Percentiles rank a stretch among this genome's conserved stretches.
Evolutionary conservation across 1,140 invertebrate species (phyloP).

Genomic region (Trachelipus rathkii): DNA sequence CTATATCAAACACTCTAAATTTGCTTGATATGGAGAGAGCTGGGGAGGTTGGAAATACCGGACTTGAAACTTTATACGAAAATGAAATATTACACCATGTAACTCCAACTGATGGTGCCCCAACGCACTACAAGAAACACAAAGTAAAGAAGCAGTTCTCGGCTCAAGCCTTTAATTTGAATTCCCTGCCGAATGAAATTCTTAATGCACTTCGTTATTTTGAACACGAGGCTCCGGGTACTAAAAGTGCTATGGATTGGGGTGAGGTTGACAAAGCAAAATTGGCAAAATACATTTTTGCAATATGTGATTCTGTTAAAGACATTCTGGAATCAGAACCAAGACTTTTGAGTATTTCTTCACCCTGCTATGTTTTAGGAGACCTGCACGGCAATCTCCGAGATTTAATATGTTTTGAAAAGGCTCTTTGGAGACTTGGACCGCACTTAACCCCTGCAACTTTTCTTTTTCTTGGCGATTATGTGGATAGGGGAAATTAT

Average conservation of each 20-base stretch:
- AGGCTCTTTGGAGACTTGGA: constrained; percentile 59
- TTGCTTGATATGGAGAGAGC: constrained; percentile 53
- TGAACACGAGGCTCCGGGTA: constrained; percentile 51
- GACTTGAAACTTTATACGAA: constrained; percentile 16
- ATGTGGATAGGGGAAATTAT: constrained; percentile 61
- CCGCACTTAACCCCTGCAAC: constrained; percentile 58
- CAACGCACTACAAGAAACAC: neutral
- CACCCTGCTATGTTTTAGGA: constrained; percentile 58
- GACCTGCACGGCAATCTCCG: constrained; percentile 62
- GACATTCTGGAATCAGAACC: constrained; percentile 51
- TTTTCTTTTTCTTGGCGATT: constrained; percentile 64
- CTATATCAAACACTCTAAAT: constrained; percentile 54
- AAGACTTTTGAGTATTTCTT: constrained; percentile 53
- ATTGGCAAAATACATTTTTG: constrained; percentile 52
- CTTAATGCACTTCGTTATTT: constrained; percentile 56
- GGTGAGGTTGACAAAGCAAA: constrained; percentile 53
- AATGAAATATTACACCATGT: constrained; percentile 6
- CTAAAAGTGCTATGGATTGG: constrained; percentile 54
- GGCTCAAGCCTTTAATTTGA: constrained; percentile 47
- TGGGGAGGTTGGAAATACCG: constrained; percentile 31
- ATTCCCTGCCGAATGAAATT: constrained; percentile 55
- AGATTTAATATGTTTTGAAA: constrained; percentile 61
- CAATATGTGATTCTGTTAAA: constrained; percentile 46
- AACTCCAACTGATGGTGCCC: constrained; percentile 8
- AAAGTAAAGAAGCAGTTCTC: constrained; percentile 44